Conservation (phyloP, 2,113 vertebrate species). For the Paratilapia polleni region DNA sequence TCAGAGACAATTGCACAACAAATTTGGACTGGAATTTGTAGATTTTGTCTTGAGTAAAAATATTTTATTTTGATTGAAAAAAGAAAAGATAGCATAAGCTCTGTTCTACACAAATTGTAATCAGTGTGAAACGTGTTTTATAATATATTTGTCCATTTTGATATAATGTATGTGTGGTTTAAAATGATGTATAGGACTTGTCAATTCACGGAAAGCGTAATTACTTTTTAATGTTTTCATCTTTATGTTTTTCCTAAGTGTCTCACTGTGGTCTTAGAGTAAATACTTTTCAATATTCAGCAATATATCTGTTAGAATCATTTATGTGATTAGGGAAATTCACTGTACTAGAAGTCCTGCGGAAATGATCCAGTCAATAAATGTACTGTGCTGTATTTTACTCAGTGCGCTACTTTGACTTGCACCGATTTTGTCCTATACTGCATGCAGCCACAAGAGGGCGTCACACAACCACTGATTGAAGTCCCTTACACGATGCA, state of each 20-base stretch:
- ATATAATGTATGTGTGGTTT: conserved; percentile 63
- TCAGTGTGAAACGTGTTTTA: conserved; percentile 52
- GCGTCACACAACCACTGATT: conserved; percentile 21
- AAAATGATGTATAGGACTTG: conserved; percentile 24
- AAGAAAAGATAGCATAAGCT: conserved; percentile 5
- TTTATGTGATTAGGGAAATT: conserved; percentile 34
- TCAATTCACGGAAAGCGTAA: conserved; percentile 13
- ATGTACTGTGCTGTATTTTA: conserved; percentile 21
- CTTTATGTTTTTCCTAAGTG: conserved; percentile 42
- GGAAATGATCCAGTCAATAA: conserved; percentile 63
- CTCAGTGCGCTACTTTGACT: not conserved
- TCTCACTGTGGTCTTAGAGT: conserved; percentile 36
- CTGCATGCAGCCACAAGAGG: conserved; percentile 41
- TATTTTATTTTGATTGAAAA: conserved; percentile 64
- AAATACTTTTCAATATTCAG: conserved; percentile 29
- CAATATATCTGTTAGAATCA: conserved; percentile 47
- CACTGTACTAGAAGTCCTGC: conserved; percentile 38
- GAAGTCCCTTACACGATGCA: not conserved
- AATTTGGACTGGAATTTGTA: conserved; percentile 44
- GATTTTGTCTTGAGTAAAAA: conserved; percentile 40
- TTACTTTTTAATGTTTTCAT: conserved; percentile 51
- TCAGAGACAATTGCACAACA: conserved; percentile 62
- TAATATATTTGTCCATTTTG: conserved; percentile 70
- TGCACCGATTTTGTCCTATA: not conserved
- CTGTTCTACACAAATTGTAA: conserved; percentile 27